Evolutionary conservation across 1,140 invertebrate genomes (phyloP).

Genomic region (Drosophila insularis): DNA sequence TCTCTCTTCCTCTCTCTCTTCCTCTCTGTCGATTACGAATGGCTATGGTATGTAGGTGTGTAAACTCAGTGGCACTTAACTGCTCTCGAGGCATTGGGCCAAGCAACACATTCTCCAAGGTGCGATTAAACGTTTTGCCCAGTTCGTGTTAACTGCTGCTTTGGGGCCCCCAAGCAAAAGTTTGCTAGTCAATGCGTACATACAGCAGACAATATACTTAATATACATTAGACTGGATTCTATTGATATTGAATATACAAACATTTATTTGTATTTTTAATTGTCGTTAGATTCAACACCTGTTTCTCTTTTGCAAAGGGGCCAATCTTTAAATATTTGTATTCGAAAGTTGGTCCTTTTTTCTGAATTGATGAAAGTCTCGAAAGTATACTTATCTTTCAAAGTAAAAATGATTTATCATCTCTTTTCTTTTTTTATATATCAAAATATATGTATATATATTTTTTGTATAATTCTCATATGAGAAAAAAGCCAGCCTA

Average conservation of each 20-base stretch:
- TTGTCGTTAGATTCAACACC: too few relatives aligned
- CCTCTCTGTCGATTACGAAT: not conserved
- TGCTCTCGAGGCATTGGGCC: slow-evolving; percentile 11
- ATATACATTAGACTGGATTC: not conserved
- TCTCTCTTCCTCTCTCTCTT: not conserved
- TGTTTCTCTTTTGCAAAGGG: too few relatives aligned
- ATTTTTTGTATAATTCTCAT: too few relatives aligned
- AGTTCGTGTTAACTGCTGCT: slow-evolving; percentile 50
- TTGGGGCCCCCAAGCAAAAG: slow-evolving; percentile 23
- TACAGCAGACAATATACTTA: not conserved
- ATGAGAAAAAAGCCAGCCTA: slow-evolving; percentile 2
- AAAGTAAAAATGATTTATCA: not conserved
- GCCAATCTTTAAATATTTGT: too few relatives aligned
- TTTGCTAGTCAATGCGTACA: slow-evolving; percentile 26
- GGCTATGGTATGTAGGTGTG: not conserved
- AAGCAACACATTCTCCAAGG: slow-evolving; percentile 31
- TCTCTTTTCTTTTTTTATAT: too few relatives aligned
- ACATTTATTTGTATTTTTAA: slow-evolving; percentile 20
- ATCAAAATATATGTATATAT: too few relatives aligned
- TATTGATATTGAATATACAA: slow-evolving; percentile 33
- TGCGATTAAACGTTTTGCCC: slow-evolving; percentile 34
- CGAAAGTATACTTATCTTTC: too few relatives aligned
- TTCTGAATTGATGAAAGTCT: too few relatives aligned
- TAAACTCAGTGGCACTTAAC: slow-evolving; percentile 11
- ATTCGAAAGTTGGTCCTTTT: too few relatives aligned